Evolutionary conservation across 2,888 invertebrate species (phyloP).

Genomic region (Zygaena filipendulae): DNA sequence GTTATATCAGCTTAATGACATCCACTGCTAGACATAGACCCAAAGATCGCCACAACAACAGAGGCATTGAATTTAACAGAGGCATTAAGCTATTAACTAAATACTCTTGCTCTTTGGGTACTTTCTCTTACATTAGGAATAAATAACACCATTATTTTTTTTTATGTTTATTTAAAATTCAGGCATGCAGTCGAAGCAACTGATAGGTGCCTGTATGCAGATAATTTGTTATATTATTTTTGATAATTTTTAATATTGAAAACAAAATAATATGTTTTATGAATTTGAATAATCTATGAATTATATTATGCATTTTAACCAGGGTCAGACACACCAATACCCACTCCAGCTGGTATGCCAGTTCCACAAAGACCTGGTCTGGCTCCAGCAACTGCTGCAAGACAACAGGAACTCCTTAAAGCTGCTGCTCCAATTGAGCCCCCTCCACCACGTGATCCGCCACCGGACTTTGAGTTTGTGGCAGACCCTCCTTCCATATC

Average conservation of each 20-base stretch:
- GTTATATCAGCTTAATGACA: not conserved
- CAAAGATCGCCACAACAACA: not conserved
- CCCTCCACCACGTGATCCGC: conserved; percentile 92
- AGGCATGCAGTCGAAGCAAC: too few relatives aligned
- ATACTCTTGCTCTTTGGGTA: too few relatives aligned
- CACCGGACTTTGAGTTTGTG: conserved; percentile 91
- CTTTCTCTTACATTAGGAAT: too few relatives aligned
- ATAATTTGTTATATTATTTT: too few relatives aligned
- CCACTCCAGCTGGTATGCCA: conserved; percentile 20
- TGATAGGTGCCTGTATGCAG: too few relatives aligned
- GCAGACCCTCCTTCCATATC: conserved; percentile 99
- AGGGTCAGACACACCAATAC: conserved; percentile 27
- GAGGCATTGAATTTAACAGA: too few relatives aligned
- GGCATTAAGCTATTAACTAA: too few relatives aligned
- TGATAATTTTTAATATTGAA: not conserved
- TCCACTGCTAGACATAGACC: too few relatives aligned
- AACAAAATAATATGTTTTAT: not conserved
- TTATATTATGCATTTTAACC: conserved; percentile 17
- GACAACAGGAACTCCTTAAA: conserved; percentile 88
- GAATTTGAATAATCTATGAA: not conserved
- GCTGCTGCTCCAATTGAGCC: conserved; percentile 88
- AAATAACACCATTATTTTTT: too few relatives aligned
- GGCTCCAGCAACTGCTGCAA: conserved; percentile 82
- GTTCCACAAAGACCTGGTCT: conserved; percentile 59
- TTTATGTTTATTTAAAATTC: too few relatives aligned